phyloP scores from a whole-genome alignment of 2,113 vertebrate genomes.

The Craseonycteris thonglongyai region DNA sequence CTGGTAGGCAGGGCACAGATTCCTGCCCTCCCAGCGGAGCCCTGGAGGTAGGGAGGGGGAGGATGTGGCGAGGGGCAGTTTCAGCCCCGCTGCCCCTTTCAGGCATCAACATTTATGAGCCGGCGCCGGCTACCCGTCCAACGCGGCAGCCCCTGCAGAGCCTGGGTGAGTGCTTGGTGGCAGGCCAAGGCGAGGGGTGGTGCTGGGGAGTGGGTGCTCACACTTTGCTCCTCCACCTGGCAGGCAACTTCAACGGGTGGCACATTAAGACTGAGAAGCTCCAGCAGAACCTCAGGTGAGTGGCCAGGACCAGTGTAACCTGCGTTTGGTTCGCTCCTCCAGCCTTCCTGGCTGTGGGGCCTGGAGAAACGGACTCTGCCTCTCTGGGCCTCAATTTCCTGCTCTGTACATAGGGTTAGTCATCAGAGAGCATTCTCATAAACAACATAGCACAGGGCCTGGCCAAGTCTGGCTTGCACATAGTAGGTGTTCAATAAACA shows the following conservation, averaged over 20 bases:
- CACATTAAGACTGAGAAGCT: slow-evolving; percentile 75
- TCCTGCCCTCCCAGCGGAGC: neutral
- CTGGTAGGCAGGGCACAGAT: neutral
- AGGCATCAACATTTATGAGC: slow-evolving; percentile 73
- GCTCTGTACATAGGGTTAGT: neutral
- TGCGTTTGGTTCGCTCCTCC: fast-evolving
- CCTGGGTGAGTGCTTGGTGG: slow-evolving; percentile 50
- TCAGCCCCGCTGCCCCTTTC: neutral
- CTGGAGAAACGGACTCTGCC: neutral
- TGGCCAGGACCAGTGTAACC: fast-evolving
- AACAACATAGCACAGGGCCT: neutral
- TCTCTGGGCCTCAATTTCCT: neutral
- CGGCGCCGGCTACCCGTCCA: slow-evolving; percentile 51
- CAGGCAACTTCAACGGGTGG: slow-evolving; percentile 86
- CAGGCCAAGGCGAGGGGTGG: fast-evolving
- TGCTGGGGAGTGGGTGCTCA: fast-evolving
- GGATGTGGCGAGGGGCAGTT: neutral
- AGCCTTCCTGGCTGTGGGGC: neutral
- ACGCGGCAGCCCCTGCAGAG: slow-evolving; percentile 54
- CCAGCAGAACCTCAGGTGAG: slow-evolving; percentile 71
- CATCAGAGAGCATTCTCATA: neutral
- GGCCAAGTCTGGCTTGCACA: neutral
- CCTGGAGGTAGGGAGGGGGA: neutral
- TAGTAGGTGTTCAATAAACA: neutral
- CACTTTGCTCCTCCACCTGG: neutral